Base-by-base conservation (phyloP, 1,140 invertebrate genomes). In the Diploscapter pachys region DNA sequence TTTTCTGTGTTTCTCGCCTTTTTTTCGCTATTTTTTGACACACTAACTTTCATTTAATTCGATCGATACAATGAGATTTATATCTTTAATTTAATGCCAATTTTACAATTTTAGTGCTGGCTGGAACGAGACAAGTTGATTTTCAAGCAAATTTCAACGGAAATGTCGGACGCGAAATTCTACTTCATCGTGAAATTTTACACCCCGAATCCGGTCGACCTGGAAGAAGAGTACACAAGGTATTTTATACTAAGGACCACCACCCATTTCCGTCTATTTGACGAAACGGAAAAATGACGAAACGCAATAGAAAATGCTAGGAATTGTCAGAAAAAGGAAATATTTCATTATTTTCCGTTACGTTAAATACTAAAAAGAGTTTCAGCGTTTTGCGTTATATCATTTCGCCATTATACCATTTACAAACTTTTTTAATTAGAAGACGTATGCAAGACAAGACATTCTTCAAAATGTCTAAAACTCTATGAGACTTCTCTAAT, bases 151-250 rank as follows among this genome's bases (percentile, higher is more conserved):
- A 90, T 99, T 59, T 93, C 93, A n/a, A 89, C 94, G 5, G 92
- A 92, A 0, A 89, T 94, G 81, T 89, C 92, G 79, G 93, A 95
- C 87, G 92, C 93, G 64, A 88, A 93, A 68, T 95, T 96, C 52
- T 85, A 86, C 61, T 89, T 89, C 85, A 86, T 86, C 78, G 94
- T 98, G 68, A 99, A 99, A 89, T 99, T 99, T 89, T 99, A 98
- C 89, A 96, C 95, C 2, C 95, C 96, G 5, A 96, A 98, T 89
- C 96, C 96, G 9, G 91, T 93, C 51, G 92, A 97, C 82, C 89
- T 99, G 55, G 96, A 99, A 87, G 96, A 99, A 88, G 96, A 99
- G 87, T 97, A 95, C 87, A 99, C 96, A 2, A 89, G 94, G 87
- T 90, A 82, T 72, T 56, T 73, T 53, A 54, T 71, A 65, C 50